Evolutionary conservation across 1,140 invertebrate genomes (phyloP), one percentile per base, ranked within the genome.

Genomic region (Tribolium madens): DNA sequence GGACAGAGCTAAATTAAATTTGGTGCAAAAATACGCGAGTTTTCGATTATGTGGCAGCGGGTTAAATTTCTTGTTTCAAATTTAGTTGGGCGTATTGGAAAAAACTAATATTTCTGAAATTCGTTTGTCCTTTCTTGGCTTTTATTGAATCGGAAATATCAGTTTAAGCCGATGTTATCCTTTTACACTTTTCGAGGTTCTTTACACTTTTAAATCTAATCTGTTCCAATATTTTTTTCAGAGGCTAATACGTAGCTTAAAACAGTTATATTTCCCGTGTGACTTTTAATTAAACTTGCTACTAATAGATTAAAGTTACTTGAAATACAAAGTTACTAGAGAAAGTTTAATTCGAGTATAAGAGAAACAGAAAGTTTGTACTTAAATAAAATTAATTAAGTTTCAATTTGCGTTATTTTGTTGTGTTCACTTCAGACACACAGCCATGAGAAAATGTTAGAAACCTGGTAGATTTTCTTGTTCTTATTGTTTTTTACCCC

Each of bases 111-210:
- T 64, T 12, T 26, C 9, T 12, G 21, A 64, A 64, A 31, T 64
- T 64, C 57, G 57, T 64, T 64, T 64, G 57, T 64, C 57, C 12
- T 64, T 64, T 64, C 57, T 9, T 12, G 57, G 57, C 57, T 64
- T 36, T 64, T 64, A 64, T 64, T 64, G 57, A 64, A 64, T 64
- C 57, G 57, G 57, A 64, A 64, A 64, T 64, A 64, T 64, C 57
- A 64, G 26, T 64, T 64, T 64, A 64, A 64, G 57, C 21, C 12
- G 57, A 14, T 33, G 57, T 64, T 64, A 64, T 64, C 57, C 57
- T 33, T 64, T 64, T 64, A 64, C 18, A 64, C 21, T 64, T 64
- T 64, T 64, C 3, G 26, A 33, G 21, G 57, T n/a, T 64, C 18
- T 64, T 64, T 64, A 64, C 57, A 64, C 57, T 64, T 64, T 64